Conservation (phyloP, 2,113 vertebrate genomes). For the Tachysurus vachellii region DNA sequence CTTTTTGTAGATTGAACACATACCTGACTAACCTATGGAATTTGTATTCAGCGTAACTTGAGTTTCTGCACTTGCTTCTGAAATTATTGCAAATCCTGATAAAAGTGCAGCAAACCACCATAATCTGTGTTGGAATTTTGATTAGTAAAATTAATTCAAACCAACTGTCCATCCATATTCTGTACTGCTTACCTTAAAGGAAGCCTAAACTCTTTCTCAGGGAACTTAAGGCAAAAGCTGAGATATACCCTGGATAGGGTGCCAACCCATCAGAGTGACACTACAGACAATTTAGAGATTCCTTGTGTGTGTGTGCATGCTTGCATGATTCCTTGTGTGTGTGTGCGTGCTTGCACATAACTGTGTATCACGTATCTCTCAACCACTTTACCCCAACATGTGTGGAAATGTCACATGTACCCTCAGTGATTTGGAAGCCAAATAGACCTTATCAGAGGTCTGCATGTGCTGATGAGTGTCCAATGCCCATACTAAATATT, state of each 20-base stretch:
- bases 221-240: too few relatives aligned
- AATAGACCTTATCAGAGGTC: background rate
- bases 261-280: too few relatives aligned
- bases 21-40: background rate
- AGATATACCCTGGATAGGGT: too few relatives aligned
- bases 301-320: background rate
- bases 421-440: background rate
- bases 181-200: too few relatives aligned
- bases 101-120: too few relatives aligned
- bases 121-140: too few relatives aligned
- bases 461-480: background rate
- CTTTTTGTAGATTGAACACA: background rate
- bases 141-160: background rate
- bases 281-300: too few relatives aligned
- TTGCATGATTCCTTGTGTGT: too few relatives aligned
- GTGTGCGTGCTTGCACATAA: background rate
- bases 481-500: too few relatives aligned
- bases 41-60: background rate
- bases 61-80: background rate
- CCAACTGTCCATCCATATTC: background rate
- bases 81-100: too few relatives aligned
- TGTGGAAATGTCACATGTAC: conserved; percentile 41
- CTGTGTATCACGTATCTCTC: too few relatives aligned
- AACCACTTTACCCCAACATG: conserved; percentile 2
- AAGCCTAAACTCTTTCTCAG: too few relatives aligned